Conservation (phyloP, 1,140 invertebrate genomes). For the Ceratina calcarata region DNA sequence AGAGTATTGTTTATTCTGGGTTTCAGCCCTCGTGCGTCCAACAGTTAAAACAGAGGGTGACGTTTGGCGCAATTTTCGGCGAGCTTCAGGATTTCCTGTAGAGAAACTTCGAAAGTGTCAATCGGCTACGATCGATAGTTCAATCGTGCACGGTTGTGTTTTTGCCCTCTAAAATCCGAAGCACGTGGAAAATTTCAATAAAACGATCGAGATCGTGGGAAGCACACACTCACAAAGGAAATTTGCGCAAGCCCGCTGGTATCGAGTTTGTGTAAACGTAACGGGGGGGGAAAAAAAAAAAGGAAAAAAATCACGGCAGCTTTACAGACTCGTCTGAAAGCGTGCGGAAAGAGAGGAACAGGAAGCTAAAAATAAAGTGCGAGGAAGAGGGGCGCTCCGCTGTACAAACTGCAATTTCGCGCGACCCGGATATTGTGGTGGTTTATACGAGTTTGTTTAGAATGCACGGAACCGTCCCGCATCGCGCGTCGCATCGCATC, state of each 20-base stretch:
- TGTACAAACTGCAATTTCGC: constrained; percentile 39
- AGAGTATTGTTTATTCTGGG: background rate
- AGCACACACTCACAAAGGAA: constrained; percentile 14
- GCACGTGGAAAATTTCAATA: constrained; percentile 37
- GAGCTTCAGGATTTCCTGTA: background rate
- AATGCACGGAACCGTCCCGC: constrained; percentile 33
- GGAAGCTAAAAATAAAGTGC: background rate
- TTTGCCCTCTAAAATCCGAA: background rate
- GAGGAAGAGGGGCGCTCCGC: too few species aligned
- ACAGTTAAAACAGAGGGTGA: background rate
- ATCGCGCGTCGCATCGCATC: too few species aligned
- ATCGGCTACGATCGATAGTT: constrained; percentile 12
- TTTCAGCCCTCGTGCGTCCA: background rate
- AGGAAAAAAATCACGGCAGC: background rate
- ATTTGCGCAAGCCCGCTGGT: background rate
- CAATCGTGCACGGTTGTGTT: constrained; percentile 2
- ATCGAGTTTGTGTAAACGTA: constrained; percentile 30
- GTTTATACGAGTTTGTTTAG: constrained; percentile 58
- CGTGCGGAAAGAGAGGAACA: background rate
- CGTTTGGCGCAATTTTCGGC: background rate
- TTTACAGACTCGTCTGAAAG: background rate
- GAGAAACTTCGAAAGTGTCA: background rate
- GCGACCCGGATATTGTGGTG: constrained; percentile 53
- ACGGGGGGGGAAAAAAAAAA: background rate
- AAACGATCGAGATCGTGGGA: constrained; percentile 13